A percentile compares a stretch with the other conserved stretches of the same genome.
phyloP scores from a whole-genome alignment of 2,797 vertebrate species.

The Ceyx erithaca region DNA sequence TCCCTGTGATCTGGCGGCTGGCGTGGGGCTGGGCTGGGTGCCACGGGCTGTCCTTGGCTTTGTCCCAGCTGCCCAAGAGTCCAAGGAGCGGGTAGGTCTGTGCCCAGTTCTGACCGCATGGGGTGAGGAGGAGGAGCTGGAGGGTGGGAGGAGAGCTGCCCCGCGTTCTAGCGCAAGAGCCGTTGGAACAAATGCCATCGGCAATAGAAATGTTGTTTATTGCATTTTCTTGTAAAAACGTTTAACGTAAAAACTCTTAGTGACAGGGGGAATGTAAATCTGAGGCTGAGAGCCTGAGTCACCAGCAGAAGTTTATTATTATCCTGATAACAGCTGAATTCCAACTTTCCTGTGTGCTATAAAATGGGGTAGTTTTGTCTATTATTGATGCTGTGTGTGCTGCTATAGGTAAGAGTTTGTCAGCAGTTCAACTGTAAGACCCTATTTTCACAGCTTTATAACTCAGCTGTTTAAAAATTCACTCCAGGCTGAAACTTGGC shows the following conservation, averaged over 20 bases:
- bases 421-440: constrained; percentile 47
- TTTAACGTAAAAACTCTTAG: constrained; percentile 75
- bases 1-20: not conserved
- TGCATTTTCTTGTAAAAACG: constrained; percentile 74
- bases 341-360: constrained; percentile 60
- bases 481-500: constrained; percentile 56
- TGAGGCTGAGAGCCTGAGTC: constrained; percentile 60
- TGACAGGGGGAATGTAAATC: constrained; percentile 76
- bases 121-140: not conserved
- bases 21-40: not conserved
- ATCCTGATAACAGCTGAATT: constrained; percentile 75
- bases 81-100: rapidly evolving
- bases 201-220: constrained; percentile 72
- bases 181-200: constrained; percentile 27
- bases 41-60: not conserved
- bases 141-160: not conserved
- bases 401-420: constrained; percentile 15
- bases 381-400: constrained; percentile 9
- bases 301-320: constrained; percentile 77
- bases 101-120: not conserved
- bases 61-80: not conserved
- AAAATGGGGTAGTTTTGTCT: constrained; percentile 71
- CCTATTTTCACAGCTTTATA: constrained; percentile 52
- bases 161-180: not conserved
- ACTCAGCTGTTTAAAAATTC: constrained; percentile 61